Percentiles rank a stretch among this genome's conserved stretches.
Conservation (phyloP, 2,113 vertebrate species). For the Rhinopithecus roxellana region DNA sequence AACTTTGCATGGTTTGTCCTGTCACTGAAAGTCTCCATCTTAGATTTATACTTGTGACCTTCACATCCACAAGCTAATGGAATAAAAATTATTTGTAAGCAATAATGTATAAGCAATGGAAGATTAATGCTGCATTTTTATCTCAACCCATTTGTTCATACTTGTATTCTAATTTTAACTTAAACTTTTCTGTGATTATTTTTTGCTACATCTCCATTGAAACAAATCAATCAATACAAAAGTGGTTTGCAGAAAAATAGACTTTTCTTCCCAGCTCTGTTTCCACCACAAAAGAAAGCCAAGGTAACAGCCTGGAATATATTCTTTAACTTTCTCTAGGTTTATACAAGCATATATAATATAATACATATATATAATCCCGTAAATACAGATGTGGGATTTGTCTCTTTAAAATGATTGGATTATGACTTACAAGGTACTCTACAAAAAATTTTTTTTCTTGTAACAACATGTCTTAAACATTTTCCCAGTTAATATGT, state of each 20-base stretch:
- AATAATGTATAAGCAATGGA: not conserved
- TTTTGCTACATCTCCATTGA: not conserved
- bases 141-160: not conserved
- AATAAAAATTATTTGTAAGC: not conserved
- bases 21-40: not conserved
- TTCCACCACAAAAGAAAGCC: not conserved
- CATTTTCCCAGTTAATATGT: not conserved
- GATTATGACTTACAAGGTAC: not conserved
- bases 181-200: not conserved
- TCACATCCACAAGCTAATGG: not conserved
- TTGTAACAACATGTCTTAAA: not conserved
- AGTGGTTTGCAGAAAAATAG: not conserved
- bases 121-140: not conserved
- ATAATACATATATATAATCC: not conserved
- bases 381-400: not conserved
- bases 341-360: not conserved
- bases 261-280: not conserved
- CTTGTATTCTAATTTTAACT: conserved; percentile 14
- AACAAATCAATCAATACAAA: not conserved
- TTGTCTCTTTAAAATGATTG: not conserved
- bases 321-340: not conserved
- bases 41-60: not conserved
- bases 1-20: not conserved
- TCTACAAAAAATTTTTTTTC: not conserved
- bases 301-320: not conserved